These are phyloP conservation scores for Mnemiopsis leidyi DNA, from an alignment of 37 sponge, comb jelly and placozoan species.

Conservation along the genomic window DNA sequence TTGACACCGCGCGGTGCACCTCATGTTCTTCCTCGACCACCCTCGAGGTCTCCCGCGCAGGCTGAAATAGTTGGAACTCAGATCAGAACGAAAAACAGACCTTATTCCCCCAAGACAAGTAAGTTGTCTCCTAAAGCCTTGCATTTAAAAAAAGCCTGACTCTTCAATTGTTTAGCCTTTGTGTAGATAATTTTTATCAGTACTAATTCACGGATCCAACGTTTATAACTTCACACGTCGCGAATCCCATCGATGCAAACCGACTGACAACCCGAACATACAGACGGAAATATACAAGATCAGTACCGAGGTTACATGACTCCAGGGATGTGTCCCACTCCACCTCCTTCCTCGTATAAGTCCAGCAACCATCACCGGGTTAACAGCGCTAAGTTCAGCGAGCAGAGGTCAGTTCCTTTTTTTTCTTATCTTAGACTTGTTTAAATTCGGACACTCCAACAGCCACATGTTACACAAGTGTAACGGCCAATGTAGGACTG, in stretches of 20 bases:
- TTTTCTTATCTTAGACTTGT: too few relatives aligned
- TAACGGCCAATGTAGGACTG: too few relatives aligned
- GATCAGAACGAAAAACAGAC: slow-evolving; percentile 46
- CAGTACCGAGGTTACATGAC: background rate
- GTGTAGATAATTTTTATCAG: too few relatives aligned
- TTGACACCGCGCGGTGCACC: background rate
- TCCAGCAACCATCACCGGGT: background rate
- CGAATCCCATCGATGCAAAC: background rate
- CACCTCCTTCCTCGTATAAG: background rate
- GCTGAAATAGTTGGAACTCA: slow-evolving; percentile 52
- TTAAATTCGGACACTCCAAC: too few relatives aligned
- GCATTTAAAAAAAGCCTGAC: too few relatives aligned
- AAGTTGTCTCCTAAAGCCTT: too few relatives aligned
- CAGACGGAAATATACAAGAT: background rate
- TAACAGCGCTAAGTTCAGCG: background rate
- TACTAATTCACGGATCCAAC: too few relatives aligned
- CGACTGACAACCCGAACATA: background rate
- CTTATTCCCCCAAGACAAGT: slow-evolving; percentile 59
- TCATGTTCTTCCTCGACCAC: background rate
- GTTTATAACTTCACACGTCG: too few relatives aligned
- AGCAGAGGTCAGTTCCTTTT: background rate
- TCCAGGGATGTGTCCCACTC: background rate
- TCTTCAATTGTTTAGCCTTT: too few relatives aligned
- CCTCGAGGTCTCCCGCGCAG: slow-evolving; percentile 6
- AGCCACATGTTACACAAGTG: too few relatives aligned